Evolutionary conservation across 2,888 invertebrate genomes (phyloP), one percentile per base, ranked within the genome.

Genomic region (Athetis lepigone): DNA sequence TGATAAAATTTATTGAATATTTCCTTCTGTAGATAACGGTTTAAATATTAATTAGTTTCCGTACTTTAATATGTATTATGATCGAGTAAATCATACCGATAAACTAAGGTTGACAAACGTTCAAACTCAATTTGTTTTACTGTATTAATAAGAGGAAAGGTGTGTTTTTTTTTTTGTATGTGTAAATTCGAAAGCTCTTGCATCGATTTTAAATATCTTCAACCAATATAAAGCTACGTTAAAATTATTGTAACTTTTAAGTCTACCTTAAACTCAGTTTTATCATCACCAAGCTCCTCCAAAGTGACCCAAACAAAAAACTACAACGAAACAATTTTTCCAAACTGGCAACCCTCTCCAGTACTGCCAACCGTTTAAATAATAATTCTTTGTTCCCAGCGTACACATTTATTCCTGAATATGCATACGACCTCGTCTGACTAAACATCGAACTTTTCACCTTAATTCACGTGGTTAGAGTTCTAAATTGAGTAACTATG

Each of bases 331-430:
- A 56, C 16, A 54, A 13, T 33, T 62, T 60, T 72, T 71, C n/a
- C 42, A 37, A 63, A 60, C 25, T 61, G 59, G 46, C 64, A 72
- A 62, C 65, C 46, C 51, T 57, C 37, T 37, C 57, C 72, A 55
- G 39, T 51, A 47, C 55, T 71, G 45, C 77, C 75, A 77, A 60
- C 61, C 25, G 43, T 19, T 71, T 25, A 68, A 79, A 71, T 68
- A 77, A 79, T 76, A 50, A 77, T 51, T 6, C 65, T 45, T 50
- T 50, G 56, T 63, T 75, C 39, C 64, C 54, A 39, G 46, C 64
- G 23, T 11, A 13, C 47, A 52, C 16, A 47, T 52, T 50, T 39
- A 19, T 36, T 46, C 33, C 27, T 47, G 27, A 72, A 70, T 72
- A 72, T 76, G 65, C 42, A 72, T 51, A 50, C 18, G 71, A 50